Evolutionary conservation across 2,888 invertebrate genomes (phyloP), one percentile per base, ranked within the genome.

Genomic region (Celastrina argiolus): DNA sequence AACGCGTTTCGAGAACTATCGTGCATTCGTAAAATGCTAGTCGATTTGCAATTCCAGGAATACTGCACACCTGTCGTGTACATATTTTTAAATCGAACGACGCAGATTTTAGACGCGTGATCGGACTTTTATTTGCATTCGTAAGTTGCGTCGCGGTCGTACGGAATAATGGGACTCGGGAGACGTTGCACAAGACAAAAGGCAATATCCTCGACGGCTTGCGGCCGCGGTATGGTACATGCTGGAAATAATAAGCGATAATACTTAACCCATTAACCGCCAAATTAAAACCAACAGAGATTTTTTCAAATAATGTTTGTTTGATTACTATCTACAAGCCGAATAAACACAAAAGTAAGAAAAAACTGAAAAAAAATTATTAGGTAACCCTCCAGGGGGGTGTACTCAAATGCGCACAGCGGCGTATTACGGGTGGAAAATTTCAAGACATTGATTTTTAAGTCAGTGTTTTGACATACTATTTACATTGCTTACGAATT

Each of bases 211-310:
- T 61, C 34, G 26, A 51, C 34, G 59, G 59, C 59, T 31, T 34
- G 59, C 61, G 36, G 34, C 34, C 36, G 36, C 59, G 59, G 12
- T 22, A 39, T 14, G 7, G 61, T 39, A 39, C 61, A 61, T 61
- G 61, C 14, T 61, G 36, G 22, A 61, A 61, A 61, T 61, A 61
- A 61, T 61, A 61, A 61, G 61, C 34, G 59, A 36, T 56, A 61
- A 64, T 61, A 67, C 51, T 36, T 67, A n/a, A n/a, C n/a, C n/a
- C n/a, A n/a, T n/a, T n/a, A n/a, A n/a, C n/a, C n/a, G n/a, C n/a
- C n/a, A n/a, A n/a, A n/a, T n/a, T n/a, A n/a, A n/a, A n/a, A n/a
- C n/a, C n/a, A n/a, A n/a, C n/a, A n/a, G n/a, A n/a, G n/a, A n/a
- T n/a, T n/a, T n/a, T n/a, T n/a, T n/a, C n/a, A n/a, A n/a, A n/a